Base-by-base conservation (phyloP, 2,113 vertebrate species). In the Camarhynchus parvulus region DNA sequence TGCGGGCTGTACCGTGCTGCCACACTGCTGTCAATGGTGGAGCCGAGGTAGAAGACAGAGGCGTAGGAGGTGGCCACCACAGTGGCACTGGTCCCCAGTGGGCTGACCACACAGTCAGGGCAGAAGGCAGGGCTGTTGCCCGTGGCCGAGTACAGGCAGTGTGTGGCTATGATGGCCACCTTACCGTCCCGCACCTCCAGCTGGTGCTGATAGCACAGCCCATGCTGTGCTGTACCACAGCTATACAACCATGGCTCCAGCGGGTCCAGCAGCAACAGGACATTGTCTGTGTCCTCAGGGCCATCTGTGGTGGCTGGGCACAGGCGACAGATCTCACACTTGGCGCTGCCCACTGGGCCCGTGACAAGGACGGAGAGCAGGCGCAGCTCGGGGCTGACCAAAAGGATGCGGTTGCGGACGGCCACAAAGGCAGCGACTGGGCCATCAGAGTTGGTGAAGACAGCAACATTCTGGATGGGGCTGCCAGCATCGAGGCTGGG, bases 71-170 rank as follows among this genome's bases (percentile, higher is more conserved):
- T 98, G 64, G 98, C 98, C 27, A 99, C 98, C 96, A 99, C 98
- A 0, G 98, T 98, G 66, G 98, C 98, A 24, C 97, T 98, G 27
- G 99, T 99, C 44, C 99, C 99, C 56, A 99, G 94, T 11, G 98
- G 98, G 90, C 99, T 99, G 56, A 98, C 99, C 78, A 99, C 97
- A 19, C 99, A 99, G 95, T 99, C 99, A 0, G 98, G 98, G 86
- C 99, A 99, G 74, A 96, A 97, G 0, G 77, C 61, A 0, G 98
- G 98, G 14, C 88, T 96, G 94, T 99, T 99, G 5, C 87, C 94
- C 2, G 5, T 12, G 37, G 96, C 95, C 0, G 98, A 97, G 93
- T 98, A 99, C 86, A 99, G 98, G 94, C 99, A 99, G 49, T 2
- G 39, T 0, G 97, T 96, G 13, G 68, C 44, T 0, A 4, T 18